These are phyloP conservation scores for Eubasilissa regina DNA, from an alignment of 1,140 invertebrate genomes.

Conservation along the genomic window DNA sequence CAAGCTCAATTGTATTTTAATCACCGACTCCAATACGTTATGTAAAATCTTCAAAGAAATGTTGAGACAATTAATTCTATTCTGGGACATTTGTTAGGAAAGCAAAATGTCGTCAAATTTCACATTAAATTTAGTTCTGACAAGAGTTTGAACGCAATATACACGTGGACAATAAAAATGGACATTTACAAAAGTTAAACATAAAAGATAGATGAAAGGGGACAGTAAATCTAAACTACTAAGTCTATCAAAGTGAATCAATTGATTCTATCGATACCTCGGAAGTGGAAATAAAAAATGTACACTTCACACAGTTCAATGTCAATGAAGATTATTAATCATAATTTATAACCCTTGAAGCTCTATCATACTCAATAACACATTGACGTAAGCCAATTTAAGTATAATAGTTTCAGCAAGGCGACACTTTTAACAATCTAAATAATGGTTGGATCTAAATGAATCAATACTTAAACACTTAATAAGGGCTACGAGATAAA, in stretches of 20 bases:
- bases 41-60: slow-evolving; percentile 31
- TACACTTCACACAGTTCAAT: not conserved
- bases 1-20: too few relatives aligned
- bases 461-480: slow-evolving; percentile 23
- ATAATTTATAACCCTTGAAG: slow-evolving; percentile 24
- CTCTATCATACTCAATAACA: slow-evolving; percentile 29
- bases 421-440: slow-evolving; percentile 18
- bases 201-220: slow-evolving; percentile 45
- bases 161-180: slow-evolving; percentile 45
- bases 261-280: slow-evolving; percentile 10
- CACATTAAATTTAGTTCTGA: slow-evolving; percentile 35
- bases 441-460: slow-evolving; percentile 27
- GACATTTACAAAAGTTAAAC: slow-evolving; percentile 46
- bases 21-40: not conserved
- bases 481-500: slow-evolving; percentile 34
- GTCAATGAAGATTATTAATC: not conserved
- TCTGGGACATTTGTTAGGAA: slow-evolving; percentile 32
- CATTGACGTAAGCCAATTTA: slow-evolving; percentile 38
- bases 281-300: slow-evolving; percentile 10
- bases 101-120: slow-evolving; percentile 14
- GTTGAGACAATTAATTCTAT: slow-evolving; percentile 1
- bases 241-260: slow-evolving; percentile 1
- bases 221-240: slow-evolving; percentile 35
- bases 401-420: slow-evolving; percentile 39
- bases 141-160: slow-evolving; percentile 44